Evolutionary conservation across 2,888 invertebrate species (phyloP).

Genomic region (Eupithecia subfuscata): DNA sequence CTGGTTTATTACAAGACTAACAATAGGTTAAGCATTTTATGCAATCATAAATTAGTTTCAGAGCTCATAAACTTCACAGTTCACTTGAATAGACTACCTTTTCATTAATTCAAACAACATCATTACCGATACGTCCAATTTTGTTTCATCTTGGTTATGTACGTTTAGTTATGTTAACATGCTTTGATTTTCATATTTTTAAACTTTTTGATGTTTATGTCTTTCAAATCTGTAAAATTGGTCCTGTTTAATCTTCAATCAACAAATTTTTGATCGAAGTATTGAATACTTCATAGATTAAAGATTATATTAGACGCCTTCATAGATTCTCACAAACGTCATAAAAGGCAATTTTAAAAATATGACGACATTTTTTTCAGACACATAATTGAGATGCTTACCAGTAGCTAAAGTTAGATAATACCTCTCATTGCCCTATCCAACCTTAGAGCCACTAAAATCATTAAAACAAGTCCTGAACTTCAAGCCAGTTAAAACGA

Average conservation of each 20-base stretch:
- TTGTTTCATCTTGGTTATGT: slow-evolving; percentile 50
- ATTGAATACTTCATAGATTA: too few species aligned
- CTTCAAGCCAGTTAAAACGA: slow-evolving; percentile 11
- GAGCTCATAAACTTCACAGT: slow-evolving; percentile 58
- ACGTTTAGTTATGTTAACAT: slow-evolving; percentile 23
- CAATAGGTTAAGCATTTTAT: background rate
- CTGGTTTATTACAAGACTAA: background rate
- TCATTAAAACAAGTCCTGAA: slow-evolving; percentile 18
- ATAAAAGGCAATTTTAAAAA: background rate
- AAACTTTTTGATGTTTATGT: slow-evolving; percentile 43
- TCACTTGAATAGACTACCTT: slow-evolving; percentile 59
- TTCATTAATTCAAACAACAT: slow-evolving; percentile 58
- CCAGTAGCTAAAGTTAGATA: background rate
- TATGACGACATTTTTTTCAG: background rate
- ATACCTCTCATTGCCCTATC: background rate
- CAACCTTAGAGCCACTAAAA: slow-evolving; percentile 11
- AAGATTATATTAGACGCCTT: too few species aligned
- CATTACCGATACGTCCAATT: slow-evolving; percentile 62
- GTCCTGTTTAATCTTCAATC: too few species aligned
- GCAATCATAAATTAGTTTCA: slow-evolving; percentile 58
- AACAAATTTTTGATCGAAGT: too few species aligned
- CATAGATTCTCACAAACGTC: background rate
- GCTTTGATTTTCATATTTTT: background rate
- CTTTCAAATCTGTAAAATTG: background rate
- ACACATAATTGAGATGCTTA: background rate